These are phyloP conservation scores for Andrena chrysosceles DNA, from an alignment of 2,888 invertebrate genomes.

Conservation along the genomic window DNA sequence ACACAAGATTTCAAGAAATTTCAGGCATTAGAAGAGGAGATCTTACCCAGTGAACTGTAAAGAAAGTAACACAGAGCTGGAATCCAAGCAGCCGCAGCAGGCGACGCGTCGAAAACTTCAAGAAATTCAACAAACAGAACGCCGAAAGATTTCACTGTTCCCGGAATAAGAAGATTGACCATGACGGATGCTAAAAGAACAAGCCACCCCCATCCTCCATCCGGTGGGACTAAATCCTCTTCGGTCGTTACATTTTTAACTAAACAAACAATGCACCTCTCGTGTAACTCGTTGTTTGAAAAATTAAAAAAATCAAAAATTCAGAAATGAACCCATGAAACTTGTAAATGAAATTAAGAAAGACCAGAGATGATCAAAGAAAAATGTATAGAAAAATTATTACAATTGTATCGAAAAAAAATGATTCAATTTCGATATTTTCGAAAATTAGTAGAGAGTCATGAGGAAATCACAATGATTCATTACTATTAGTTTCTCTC, in stretches of 20 bases:
- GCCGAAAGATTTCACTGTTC: constrained; percentile 95
- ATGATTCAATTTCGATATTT: constrained; percentile 26
- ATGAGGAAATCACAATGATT: neutral
- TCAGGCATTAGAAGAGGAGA: neutral
- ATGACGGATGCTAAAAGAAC: constrained; percentile 90
- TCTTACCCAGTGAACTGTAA: constrained; percentile 93
- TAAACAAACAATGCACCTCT: constrained; percentile 40
- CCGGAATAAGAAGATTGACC: constrained; percentile 94
- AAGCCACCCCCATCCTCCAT: constrained; percentile 95
- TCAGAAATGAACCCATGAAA: no score
- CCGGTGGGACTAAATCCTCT: constrained; percentile 92
- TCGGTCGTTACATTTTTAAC: constrained; percentile 69
- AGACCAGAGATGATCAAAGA: no score
- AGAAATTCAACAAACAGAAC: constrained; percentile 93
- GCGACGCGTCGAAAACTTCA: constrained; percentile 91
- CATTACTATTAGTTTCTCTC: neutral
- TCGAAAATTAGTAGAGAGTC: neutral
- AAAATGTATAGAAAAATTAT: neutral
- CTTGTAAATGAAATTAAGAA: no score
- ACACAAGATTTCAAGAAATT: neutral
- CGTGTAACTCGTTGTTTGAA: no score
- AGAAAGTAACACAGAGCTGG: constrained; percentile 95
- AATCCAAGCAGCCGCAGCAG: constrained; percentile 92
- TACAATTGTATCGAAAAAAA: constrained; percentile 23
- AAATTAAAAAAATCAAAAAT: no score